Base-by-base conservation (phyloP, 2,113 vertebrate genomes). In the Illadopsis cleaveri region DNA sequence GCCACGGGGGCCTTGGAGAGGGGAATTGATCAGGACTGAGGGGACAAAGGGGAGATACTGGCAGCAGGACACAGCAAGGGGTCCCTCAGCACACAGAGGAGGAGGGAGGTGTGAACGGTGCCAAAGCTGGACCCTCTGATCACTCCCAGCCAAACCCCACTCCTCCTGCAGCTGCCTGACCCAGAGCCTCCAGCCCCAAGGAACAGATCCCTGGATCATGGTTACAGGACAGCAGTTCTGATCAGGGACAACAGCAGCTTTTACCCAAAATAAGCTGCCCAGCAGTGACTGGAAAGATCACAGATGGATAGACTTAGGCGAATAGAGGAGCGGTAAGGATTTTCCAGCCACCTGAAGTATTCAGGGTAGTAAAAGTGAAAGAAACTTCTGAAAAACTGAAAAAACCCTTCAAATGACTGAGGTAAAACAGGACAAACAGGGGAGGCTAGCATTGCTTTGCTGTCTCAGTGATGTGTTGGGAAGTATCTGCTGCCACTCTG, bases 261-360 rank as follows among this genome's bases (percentile, higher is more conserved):
- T 54, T 19, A 51, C n/a, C 2, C 4, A 61, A 83, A 89, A 31
- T 8, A 25, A 77, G 5, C 40, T 48, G 21, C 11, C 44, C n/a
- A 27, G 9, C 16, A 20, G 10, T 23, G 15, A 45, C 17, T 45
- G 12, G 15, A 8, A 73, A 57, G 22, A 10, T 65, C 15, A 65
- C 0, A 21, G 33, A 13, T 44, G 30, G 21, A 28, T 51, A 16
- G 5, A 12, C 0, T 0, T 11, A 44, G 14, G 4, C n/a, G 24
- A 22, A 72, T 22, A 71, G 33, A 64, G 9, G 3, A n/a, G 11
- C 21, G 19, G 31, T 30, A 25, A 60, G 57, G 45, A 14, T 65
- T 57, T 61, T 9, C 42, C 19, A 11, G 4, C 13, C 21, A 51
- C 4, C 0, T 56, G 35, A 87, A 47, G 20, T 9, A 57, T 57